These are phyloP conservation scores for Lasiurus borealis DNA, from an alignment of 2,113 vertebrate species.

Conservation along the genomic window DNA sequence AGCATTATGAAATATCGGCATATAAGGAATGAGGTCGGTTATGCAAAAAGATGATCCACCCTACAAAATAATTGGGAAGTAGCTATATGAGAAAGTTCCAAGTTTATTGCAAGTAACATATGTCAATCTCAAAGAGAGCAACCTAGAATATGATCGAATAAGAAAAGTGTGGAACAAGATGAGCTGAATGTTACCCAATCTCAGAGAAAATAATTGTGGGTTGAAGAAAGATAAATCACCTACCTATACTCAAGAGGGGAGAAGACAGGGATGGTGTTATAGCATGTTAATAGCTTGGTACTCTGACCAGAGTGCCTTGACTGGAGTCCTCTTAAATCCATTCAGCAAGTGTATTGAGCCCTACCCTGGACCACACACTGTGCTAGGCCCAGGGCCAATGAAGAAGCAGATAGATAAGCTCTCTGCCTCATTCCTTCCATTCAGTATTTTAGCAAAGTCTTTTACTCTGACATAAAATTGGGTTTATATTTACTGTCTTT, in stretches of 20 bases:
- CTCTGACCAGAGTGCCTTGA: neutral
- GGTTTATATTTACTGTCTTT: neutral
- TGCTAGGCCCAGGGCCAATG: neutral
- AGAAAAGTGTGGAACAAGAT: neutral
- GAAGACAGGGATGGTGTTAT: neutral
- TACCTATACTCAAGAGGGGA: neutral
- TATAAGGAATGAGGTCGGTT: neutral
- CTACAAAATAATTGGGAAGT: neutral
- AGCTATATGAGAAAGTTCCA: neutral
- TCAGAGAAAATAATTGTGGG: neutral
- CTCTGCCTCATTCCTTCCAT: neutral
- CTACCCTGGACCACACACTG: neutral
- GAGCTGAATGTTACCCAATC: neutral
- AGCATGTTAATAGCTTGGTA: no score
- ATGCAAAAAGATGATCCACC: neutral
- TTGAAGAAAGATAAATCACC: neutral
- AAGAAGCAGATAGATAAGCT: neutral
- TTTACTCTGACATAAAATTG: neutral
- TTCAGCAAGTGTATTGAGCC: neutral
- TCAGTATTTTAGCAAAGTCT: neutral
- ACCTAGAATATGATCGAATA: neutral
- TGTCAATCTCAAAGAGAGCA: neutral
- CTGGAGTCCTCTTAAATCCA: neutral
- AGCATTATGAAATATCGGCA: neutral
- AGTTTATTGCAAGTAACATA: neutral